A percentile compares a stretch with the other conserved stretches of the same genome.
These are phyloP conservation scores for Mirza zaza DNA, from an alignment of 2,113 vertebrate species.

Conservation along the genomic window DNA sequence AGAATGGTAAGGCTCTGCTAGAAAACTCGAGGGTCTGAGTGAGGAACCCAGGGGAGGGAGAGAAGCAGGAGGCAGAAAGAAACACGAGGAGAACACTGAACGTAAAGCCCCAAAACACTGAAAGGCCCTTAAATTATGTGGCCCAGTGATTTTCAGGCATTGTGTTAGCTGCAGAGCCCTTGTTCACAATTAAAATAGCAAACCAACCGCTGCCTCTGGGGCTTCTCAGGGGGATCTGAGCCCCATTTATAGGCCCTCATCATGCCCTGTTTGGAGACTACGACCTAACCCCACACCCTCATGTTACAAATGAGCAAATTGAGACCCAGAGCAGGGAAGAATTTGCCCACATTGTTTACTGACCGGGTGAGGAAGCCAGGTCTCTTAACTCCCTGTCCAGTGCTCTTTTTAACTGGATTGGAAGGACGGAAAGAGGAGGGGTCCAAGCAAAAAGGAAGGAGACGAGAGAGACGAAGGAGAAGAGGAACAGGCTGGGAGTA, in stretches of 20 bases:
- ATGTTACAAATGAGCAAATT: background rate
- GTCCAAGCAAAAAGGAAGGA: background rate
- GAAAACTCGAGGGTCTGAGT: background rate
- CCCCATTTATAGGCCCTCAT: background rate
- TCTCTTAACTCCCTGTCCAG: background rate
- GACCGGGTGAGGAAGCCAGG: background rate
- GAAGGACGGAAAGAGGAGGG: background rate
- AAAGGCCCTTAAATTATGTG: background rate
- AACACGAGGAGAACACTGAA: background rate
- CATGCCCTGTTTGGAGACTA: background rate
- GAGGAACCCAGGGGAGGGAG: background rate
- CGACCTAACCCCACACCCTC: background rate
- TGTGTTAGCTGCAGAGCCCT: background rate
- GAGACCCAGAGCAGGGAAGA: background rate
- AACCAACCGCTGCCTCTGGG: background rate
- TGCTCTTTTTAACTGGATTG: background rate
- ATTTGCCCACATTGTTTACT: background rate
- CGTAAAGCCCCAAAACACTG: background rate
- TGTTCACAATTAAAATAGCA: background rate
- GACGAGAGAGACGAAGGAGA: background rate
- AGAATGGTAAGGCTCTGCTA: background rate
- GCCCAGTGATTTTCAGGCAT: background rate
- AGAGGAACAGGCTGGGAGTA: background rate
- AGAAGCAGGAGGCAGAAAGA: background rate
- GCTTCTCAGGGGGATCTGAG: background rate